Evolutionary conservation across 1,140 invertebrate genomes (phyloP), one percentile per base, ranked within the genome.

Genomic region (Ctenoplectra terminalis): DNA sequence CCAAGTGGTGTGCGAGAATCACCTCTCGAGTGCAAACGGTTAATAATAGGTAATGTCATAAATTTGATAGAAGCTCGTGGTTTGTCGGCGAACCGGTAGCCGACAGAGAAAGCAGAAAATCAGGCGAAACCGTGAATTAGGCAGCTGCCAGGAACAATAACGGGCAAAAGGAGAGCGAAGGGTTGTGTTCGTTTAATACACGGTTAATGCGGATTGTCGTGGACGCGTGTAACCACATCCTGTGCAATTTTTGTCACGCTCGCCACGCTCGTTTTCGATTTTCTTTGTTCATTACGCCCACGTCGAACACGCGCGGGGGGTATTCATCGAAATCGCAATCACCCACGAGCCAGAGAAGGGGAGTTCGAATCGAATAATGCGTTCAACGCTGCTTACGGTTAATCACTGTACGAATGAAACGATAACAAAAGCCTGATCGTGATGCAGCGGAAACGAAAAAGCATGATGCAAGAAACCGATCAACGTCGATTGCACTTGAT

Each of bases 171-270:
- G 13, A 64, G 40, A 40, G 9, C 4, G 40, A 40, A 58, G 74
- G 81, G 85, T 60, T 66, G 66, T 56, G n/a, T n/a, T 69, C 56
- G 72, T 56, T 83, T 84, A 83, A 83, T 83, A 56, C 76, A 43
- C 61, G 50, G 85, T 81, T 72, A 79, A 87, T 83, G 75, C 34
- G 52, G 50, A 78, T 72, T 75, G 77, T 78, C 66, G 81, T 82
- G 66, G 72, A 76, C 82, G 86, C 73, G 75, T 76, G 67, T 52
- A 63, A 82, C 74, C 67, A 85, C 52, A 75, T 86, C 73, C 74
- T 79, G 75, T 69, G 74, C 74, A 72, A 87, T 75, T 86, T 87
- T 82, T 85, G 85, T 75, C 63, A 83, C 58, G 70, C 70, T 81
- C 23, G 60, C 60, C 20, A 66, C 48, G 60, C 31, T 71, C 13